Conservation (phyloP, 2,797 vertebrate genomes). For the Cyclura pinguis region DNA sequence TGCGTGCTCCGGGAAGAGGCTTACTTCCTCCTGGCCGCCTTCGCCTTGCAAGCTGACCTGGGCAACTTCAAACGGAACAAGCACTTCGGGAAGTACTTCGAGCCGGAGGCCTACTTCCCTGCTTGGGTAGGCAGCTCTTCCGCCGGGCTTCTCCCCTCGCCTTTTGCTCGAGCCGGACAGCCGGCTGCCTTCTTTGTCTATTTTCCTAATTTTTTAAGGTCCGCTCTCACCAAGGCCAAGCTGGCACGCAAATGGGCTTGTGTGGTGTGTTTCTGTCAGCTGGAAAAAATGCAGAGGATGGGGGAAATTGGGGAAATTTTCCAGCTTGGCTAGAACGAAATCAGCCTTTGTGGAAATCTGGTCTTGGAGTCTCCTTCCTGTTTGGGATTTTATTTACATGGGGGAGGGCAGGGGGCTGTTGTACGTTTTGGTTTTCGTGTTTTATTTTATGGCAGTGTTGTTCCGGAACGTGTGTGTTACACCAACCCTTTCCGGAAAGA, state of each 20-base stretch:
- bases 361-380: neutral
- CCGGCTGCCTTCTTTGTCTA: neutral
- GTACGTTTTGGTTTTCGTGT: no score
- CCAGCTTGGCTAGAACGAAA: neutral
- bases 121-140: conserved; percentile 88
- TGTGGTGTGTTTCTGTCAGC: neutral
- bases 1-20: conserved; percentile 94
- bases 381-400: neutral
- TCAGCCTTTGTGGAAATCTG: neutral
- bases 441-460: neutral
- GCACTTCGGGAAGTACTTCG: conserved; percentile 97
- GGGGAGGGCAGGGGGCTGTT: no score
- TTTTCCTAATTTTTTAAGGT: neutral
- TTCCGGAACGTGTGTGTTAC: no score
- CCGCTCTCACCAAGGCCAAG: no score
- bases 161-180: no score
- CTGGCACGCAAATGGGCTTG: no score
- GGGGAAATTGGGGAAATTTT: neutral
- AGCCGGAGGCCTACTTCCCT: conserved; percentile 96
- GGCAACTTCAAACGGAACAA: conserved; percentile 98
- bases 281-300: neutral
- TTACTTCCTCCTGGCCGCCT: conserved; percentile 97
- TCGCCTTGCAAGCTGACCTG: conserved; percentile 95
- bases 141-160: neutral
- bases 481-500: neutral